These are phyloP conservation scores for Cathartes aura DNA, from an alignment of 2,113 vertebrate species.

Conservation along the genomic window DNA sequence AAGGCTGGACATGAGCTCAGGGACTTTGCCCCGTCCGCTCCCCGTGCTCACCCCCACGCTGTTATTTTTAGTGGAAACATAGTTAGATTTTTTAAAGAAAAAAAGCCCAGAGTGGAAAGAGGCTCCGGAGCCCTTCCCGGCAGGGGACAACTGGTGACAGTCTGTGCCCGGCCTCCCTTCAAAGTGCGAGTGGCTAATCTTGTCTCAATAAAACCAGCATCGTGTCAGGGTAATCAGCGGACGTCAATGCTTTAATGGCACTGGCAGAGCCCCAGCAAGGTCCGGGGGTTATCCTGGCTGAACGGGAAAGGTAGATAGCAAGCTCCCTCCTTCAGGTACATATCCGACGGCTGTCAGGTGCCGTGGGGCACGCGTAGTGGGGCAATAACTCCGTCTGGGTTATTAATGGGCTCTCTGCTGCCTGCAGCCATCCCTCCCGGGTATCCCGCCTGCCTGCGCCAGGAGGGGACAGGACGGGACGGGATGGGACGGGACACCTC, in stretches of 20 bases:
- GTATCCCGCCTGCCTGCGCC: neutral
- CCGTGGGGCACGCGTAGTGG: constrained; percentile 49
- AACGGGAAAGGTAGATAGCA: constrained; percentile 89
- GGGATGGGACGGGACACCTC: rapidly evolving
- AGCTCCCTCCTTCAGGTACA: constrained; percentile 74
- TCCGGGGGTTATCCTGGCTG: constrained; percentile 86
- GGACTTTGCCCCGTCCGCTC: neutral
- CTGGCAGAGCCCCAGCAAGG: constrained; percentile 87
- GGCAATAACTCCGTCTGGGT: neutral
- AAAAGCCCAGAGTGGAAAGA: constrained; percentile 78
- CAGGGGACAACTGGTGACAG: constrained; percentile 75
- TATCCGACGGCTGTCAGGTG: constrained; percentile 60
- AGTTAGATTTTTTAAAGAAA: constrained; percentile 59
- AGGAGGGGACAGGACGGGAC: neutral
- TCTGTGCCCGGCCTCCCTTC: constrained; percentile 80
- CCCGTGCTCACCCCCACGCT: neutral
- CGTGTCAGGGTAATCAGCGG: constrained; percentile 75
- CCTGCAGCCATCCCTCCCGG: neutral
- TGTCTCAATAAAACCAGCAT: constrained; percentile 75
- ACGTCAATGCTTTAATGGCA: constrained; percentile 79
- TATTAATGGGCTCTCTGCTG: neutral
- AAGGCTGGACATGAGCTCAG: neutral
- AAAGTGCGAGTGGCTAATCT: constrained; percentile 65
- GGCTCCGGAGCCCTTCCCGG: constrained; percentile 79
- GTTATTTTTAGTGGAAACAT: neutral